Evolutionary conservation across 2,888 invertebrate species (phyloP), one percentile per base, ranked within the genome.

Genomic region (Tipula helvola): DNA sequence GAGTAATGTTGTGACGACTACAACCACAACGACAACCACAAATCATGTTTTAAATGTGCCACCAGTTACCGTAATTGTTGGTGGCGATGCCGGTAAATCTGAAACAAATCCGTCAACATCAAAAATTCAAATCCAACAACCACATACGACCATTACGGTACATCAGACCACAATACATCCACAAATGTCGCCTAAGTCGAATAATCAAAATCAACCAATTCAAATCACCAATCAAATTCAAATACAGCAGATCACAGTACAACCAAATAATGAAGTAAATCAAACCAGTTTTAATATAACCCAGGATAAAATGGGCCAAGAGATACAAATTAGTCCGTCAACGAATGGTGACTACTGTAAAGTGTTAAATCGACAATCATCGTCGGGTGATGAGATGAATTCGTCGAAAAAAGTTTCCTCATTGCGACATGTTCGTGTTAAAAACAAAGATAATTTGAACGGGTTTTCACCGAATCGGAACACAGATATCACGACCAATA

Each of bases 161-260:
- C 88, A 88, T 86, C 88, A 88, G 83, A 88, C 88, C 36, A 88
- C 88, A 85, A 88, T 88, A 47, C 88, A 88, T 87, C 88, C 88
- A 12, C 88, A 88, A 52, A 87, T 87, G 36, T 87, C 87, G 86
- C 87, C 88, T 47, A 16, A 44, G 8, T 28, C 86, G 8, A 57
- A 28, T 28, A 28, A 85, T 44, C 87, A 88, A 44, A 87, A 87
- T n/a, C 87, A 87, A 86, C 88, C 88, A 87, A 88, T 88, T 39
- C 88, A 88, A 87, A 88, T 88, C 12, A 88, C 88, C 12, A 88
- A 88, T 87, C 88, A 88, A 87, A 88, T 88, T 41, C 88, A 88
- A 87, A 88, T 88, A n/a, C 88, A 88, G 86, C 88, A 88, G 85
- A 88, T 88, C 2, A 88, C 88, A 3, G 87, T 88, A 8, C 88